Conservation (phyloP, 2,888 invertebrate species). For the Lasiommata megera region DNA sequence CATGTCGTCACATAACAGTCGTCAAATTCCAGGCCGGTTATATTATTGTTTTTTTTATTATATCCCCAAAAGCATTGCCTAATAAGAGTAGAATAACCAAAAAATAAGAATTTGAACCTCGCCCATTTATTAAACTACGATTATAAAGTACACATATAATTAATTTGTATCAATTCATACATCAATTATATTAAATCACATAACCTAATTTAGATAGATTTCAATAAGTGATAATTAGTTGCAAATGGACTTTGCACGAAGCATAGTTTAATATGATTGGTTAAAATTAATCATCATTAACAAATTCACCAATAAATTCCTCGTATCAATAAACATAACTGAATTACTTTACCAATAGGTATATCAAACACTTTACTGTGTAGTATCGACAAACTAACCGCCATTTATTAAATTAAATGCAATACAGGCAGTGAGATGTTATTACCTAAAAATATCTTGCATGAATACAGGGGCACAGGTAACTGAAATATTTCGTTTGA, state of each 20-base stretch:
- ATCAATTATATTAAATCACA: neutral
- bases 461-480: no score
- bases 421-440: neutral
- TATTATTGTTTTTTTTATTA: no score
- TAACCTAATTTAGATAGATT: slow-evolving; percentile 1
- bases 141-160: no score
- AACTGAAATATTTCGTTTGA: no score
- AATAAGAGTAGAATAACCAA: no score
- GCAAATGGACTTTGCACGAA: neutral
- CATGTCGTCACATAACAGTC: no score
- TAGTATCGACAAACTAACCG: neutral
- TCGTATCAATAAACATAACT: neutral
- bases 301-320: neutral
- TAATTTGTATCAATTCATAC: no score
- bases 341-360: neutral
- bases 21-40: no score
- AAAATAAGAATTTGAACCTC: no score
- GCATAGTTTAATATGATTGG: neutral
- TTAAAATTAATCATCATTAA: neutral
- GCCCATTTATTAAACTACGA: no score
- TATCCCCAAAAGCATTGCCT: no score
- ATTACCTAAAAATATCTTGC: neutral
- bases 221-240: neutral
- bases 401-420: neutral
- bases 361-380: neutral